phyloP scores from a whole-genome alignment of 2,797 vertebrate genomes.

The Chloroceryle inda region DNA sequence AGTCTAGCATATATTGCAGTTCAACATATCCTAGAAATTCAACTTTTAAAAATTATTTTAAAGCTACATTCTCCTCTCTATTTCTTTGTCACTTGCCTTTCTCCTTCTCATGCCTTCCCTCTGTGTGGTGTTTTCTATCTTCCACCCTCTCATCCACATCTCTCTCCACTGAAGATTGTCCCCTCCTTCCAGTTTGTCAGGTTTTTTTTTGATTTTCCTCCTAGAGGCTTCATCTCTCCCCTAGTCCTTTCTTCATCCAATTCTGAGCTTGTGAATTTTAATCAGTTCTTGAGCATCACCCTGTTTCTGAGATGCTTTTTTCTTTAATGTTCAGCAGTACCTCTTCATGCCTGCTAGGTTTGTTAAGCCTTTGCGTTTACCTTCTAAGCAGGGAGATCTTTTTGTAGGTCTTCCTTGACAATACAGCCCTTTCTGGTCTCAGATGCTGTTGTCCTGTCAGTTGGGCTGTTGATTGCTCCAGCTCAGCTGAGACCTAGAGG shows the following conservation, averaged over 20 bases:
- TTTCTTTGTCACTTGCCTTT: not conserved
- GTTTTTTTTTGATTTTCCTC: not conserved
- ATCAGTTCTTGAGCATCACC: not conserved
- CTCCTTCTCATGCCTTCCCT: not conserved
- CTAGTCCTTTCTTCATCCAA: not conserved
- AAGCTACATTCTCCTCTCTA: not conserved
- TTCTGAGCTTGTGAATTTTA: not conserved
- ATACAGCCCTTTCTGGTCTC: not conserved
- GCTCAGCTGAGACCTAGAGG: accelerated
- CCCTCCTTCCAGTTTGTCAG: not conserved
- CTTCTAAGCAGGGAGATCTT: not conserved
- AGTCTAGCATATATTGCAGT: not conserved
- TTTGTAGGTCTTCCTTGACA: not conserved
- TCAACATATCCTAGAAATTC: not conserved
- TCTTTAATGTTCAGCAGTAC: not conserved
- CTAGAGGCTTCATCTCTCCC: not conserved
- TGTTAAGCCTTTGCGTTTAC: not conserved
- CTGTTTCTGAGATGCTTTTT: accelerated
- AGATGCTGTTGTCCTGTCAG: not conserved
- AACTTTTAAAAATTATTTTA: not conserved
- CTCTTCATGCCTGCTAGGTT: accelerated
- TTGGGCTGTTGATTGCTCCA: not conserved
- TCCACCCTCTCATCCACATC: not conserved
- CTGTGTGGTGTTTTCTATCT: not conserved
- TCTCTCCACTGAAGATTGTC: not conserved